Evolutionary conservation across 1,140 invertebrate genomes (phyloP).

Genomic region (Leptinotarsa undecemlineata): DNA sequence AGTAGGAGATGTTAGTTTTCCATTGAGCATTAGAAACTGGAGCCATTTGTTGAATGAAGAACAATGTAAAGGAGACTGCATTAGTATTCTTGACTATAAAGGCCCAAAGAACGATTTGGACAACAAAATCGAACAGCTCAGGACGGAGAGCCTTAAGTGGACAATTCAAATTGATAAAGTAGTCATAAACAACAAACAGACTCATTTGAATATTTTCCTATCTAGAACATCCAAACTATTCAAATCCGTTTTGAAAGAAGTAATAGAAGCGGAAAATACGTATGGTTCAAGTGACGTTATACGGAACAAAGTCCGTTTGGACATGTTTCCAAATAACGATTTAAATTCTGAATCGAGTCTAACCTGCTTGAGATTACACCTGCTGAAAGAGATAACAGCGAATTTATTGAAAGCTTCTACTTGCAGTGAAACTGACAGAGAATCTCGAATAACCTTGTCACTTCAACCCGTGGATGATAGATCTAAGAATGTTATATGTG

Average conservation of each 20-base stretch:
- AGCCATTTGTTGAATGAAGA: constrained; percentile 30
- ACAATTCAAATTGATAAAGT: constrained; percentile 36
- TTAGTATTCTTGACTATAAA: constrained; percentile 39
- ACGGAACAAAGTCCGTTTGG: constrained; percentile 25
- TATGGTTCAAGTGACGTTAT: constrained; percentile 35
- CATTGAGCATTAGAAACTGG: constrained; percentile 44
- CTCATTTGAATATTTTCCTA: constrained; percentile 43
- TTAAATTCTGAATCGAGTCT: constrained; percentile 31
- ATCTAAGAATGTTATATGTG: constrained; percentile 39
- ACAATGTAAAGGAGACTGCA: not conserved
- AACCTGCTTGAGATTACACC: constrained; percentile 39
- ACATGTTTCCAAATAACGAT: constrained; percentile 17
- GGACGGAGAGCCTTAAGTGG: constrained; percentile 33
- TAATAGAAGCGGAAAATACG: constrained; percentile 26
- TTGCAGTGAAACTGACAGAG: constrained; percentile 11
- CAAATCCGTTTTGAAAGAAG: constrained; percentile 33
- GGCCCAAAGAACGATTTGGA: constrained; percentile 21
- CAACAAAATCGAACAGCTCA: constrained; percentile 24
- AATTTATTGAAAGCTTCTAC: constrained; percentile 36
- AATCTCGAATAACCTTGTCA: constrained; percentile 23
- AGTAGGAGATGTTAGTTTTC: constrained; percentile 51
- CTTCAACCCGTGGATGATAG: constrained; percentile 30
- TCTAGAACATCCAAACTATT: constrained; percentile 31
- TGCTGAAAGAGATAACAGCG: constrained; percentile 32
- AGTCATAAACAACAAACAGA: constrained; percentile 27